A percentile compares a stretch with the other conserved stretches of the same genome.
These are phyloP conservation scores for Paratrypauchen microcephalus DNA, from an alignment of 2,797 vertebrate genomes.

Conservation along the genomic window DNA sequence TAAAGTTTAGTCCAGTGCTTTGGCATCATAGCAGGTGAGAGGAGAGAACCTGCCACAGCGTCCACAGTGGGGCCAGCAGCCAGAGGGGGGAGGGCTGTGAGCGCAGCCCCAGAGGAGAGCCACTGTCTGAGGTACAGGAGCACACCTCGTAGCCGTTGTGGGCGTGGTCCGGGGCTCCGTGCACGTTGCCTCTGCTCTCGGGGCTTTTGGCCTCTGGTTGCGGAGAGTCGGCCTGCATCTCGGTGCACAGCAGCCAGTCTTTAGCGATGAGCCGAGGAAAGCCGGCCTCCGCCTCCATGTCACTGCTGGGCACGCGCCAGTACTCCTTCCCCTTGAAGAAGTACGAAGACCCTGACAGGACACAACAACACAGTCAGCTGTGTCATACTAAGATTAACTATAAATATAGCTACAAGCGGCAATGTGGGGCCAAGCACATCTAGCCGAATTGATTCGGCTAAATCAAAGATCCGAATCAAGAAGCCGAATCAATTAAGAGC, in stretches of 20 bases:
- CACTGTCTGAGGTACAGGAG: constrained; percentile 86
- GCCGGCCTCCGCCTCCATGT: constrained; percentile 55
- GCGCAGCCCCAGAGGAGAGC: constrained; percentile 39
- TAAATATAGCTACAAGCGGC: too few relatives aligned
- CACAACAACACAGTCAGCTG: background rate
- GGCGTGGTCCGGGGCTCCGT: constrained; percentile 79
- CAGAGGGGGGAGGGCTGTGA: constrained; percentile 52
- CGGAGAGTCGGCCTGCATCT: constrained; percentile 81
- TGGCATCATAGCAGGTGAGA: constrained; percentile 60
- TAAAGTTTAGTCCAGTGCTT: constrained; percentile 28
- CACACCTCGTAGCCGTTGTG: constrained; percentile 90
- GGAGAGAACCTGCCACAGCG: constrained; percentile 29
- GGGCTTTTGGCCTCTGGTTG: constrained; percentile 69
- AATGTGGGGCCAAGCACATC: too few relatives aligned
- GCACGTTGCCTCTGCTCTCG: constrained; percentile 73
- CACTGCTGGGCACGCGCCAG: constrained; percentile 81
- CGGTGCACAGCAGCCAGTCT: constrained; percentile 91
- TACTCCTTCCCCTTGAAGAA: constrained; percentile 95
- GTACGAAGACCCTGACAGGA: constrained; percentile 73
- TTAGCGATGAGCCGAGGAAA: constrained; percentile 86
- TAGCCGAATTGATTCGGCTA: too few relatives aligned
- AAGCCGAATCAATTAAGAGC: too few relatives aligned
- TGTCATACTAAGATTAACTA: too few relatives aligned
- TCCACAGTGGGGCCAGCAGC: constrained; percentile 63
- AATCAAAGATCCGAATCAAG: too few relatives aligned